phyloP scores from a whole-genome alignment of 35 echinoderm and acorn worm genomes.

The Heliocidaris tuberculata region DNA sequence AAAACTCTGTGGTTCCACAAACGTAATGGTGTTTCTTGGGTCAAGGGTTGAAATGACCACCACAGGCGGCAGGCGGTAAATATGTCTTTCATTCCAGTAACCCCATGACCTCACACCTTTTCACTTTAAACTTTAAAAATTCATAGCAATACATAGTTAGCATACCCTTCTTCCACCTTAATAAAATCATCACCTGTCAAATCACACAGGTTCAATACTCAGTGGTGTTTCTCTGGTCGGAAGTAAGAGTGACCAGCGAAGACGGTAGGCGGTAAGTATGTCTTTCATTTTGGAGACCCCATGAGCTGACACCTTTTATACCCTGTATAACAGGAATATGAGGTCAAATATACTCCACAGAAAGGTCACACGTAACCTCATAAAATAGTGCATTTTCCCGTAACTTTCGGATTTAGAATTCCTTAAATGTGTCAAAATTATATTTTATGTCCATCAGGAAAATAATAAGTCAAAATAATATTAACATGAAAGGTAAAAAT shows the following conservation, averaged over 20 bases:
- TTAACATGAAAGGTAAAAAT: no score
- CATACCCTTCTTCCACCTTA: neutral
- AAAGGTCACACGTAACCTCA: neutral
- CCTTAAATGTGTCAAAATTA: no score
- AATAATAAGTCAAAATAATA: no score
- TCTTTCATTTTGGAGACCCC: neutral
- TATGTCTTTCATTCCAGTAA: constrained; percentile 1
- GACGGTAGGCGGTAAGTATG: neutral
- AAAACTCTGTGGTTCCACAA: neutral
- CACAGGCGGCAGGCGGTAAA: neutral
- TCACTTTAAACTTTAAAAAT: neutral
- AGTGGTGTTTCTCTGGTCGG: neutral
- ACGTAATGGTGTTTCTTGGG: neutral
- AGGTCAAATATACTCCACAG: neutral
- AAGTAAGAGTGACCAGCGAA: neutral
- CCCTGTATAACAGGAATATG: neutral
- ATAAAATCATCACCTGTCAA: constrained; percentile 2
- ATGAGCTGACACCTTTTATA: neutral
- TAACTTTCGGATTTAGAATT: no score
- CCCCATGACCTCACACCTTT: neutral
- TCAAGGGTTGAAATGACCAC: neutral
- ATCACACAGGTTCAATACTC: neutral
- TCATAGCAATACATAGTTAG: neutral
- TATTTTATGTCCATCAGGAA: no score
- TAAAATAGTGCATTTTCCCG: neutral